These are phyloP conservation scores for Tiphia femorata DNA, from an alignment of 2,888 invertebrate species.

Conservation along the genomic window DNA sequence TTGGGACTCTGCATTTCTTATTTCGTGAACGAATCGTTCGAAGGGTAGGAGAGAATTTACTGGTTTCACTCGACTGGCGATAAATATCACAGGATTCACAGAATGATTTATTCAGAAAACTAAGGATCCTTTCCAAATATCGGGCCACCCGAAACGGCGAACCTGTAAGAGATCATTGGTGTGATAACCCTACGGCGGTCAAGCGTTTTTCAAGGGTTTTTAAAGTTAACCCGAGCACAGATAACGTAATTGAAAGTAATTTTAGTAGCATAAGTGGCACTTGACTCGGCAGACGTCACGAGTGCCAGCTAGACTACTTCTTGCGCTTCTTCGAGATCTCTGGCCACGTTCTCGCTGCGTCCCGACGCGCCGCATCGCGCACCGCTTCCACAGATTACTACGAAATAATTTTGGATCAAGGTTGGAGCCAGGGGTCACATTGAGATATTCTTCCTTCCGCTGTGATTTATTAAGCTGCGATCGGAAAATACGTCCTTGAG, in stretches of 20 bases:
- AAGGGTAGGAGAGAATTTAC: too few relatives aligned
- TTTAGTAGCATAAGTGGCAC: constrained; percentile 69
- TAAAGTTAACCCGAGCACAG: constrained; percentile 62
- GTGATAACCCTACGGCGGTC: constrained; percentile 49
- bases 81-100: background rate
- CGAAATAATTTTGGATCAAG: constrained; percentile 47
- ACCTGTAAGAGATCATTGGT: constrained; percentile 54
- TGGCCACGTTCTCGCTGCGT: constrained; percentile 37
- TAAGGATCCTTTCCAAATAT: background rate
- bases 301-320: constrained; percentile 58
- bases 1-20: too few relatives aligned
- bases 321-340: constrained; percentile 59
- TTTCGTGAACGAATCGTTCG: too few relatives aligned
- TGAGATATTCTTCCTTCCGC: too few relatives aligned
- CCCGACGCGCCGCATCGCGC: too few relatives aligned
- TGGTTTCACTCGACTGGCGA: too few relatives aligned
- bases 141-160: constrained; percentile 36
- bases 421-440: too few relatives aligned
- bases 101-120: background rate
- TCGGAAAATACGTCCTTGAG: too few relatives aligned
- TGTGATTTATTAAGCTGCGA: too few relatives aligned
- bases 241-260: constrained; percentile 68
- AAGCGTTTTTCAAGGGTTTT: constrained; percentile 60
- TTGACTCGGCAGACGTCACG: constrained; percentile 67
- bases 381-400: constrained; percentile 32